Evolutionary conservation across 2,888 invertebrate species (phyloP).

Genomic region (Dexiosoma caninum): DNA sequence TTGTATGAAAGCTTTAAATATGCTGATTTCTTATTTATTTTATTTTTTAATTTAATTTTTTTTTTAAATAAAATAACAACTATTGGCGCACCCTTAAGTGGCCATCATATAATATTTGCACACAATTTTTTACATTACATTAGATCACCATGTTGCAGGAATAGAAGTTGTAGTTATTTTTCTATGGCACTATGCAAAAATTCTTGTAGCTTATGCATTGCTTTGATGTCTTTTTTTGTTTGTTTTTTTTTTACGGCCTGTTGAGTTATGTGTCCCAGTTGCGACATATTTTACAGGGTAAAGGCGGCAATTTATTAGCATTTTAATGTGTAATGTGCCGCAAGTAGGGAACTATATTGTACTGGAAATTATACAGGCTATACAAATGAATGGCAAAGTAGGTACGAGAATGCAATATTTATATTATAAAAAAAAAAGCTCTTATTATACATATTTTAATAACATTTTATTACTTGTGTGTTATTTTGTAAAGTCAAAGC

Average conservation of each 20-base stretch:
- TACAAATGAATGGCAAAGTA: not conserved
- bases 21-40: too few species aligned
- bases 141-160: not conserved
- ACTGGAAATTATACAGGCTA: not conserved
- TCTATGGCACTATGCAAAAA: not conserved
- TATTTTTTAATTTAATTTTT: too few species aligned
- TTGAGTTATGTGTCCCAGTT: conserved; percentile 56
- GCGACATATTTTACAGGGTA: conserved; percentile 44
- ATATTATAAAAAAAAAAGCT: not conserved
- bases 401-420: too few species aligned
- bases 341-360: conserved; percentile 31
- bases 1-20: too few species aligned
- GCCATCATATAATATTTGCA: not conserved
- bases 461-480: conserved; percentile 20
- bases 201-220: not conserved
- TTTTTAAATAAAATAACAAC: too few species aligned
- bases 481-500: not conserved
- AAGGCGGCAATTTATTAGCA: conserved; percentile 59
- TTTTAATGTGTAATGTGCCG: conserved; percentile 21
- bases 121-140: conserved; percentile 1
- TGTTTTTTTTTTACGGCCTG: conserved; percentile 42
- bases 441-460: not conserved
- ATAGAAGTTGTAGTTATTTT: not conserved
- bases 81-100: not conserved
- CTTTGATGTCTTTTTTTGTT: not conserved